These are phyloP conservation scores for Chalcosyrphus nemorum DNA, from an alignment of 2,888 invertebrate species.

Conservation along the genomic window DNA sequence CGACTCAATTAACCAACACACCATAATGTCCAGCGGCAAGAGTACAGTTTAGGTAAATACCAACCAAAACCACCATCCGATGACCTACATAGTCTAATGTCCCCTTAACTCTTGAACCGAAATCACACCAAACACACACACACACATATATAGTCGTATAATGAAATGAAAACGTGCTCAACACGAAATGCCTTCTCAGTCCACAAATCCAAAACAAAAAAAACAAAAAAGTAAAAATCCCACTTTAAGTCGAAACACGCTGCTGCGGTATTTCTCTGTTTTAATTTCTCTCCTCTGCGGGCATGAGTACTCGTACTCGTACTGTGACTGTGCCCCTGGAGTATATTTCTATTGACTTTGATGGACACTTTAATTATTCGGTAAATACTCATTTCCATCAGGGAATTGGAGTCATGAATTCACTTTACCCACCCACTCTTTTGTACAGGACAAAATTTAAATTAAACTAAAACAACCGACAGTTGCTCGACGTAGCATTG, in stretches of 20 bases:
- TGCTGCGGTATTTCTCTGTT: slow-evolving; percentile 43
- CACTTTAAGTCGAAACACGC: slow-evolving; percentile 38
- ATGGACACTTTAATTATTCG: slow-evolving; percentile 64
- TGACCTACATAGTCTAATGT: slow-evolving; percentile 53
- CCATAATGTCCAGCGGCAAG: neutral
- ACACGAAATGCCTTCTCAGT: slow-evolving; percentile 19
- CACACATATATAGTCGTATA: slow-evolving; percentile 9
- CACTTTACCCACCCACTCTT: neutral
- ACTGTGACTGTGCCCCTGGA: neutral
- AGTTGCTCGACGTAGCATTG: neutral
- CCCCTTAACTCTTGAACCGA: slow-evolving; percentile 31
- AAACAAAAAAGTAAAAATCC: slow-evolving; percentile 20
- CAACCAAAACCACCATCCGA: slow-evolving; percentile 1
- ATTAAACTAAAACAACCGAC: neutral
- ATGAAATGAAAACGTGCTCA: slow-evolving; percentile 24
- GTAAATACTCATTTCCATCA: slow-evolving; percentile 40
- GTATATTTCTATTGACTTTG: slow-evolving; percentile 45
- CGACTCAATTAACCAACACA: slow-evolving; percentile 7
- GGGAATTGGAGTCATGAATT: neutral
- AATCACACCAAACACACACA: slow-evolving; percentile 35
- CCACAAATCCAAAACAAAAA: neutral
- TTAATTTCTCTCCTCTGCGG: slow-evolving; percentile 9
- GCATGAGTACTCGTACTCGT: neutral
- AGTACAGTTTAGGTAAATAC: neutral
- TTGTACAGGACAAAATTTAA: neutral